Evolutionary conservation across 2,113 vertebrate genomes (phyloP).

Genomic region (Microcebus jonahi): DNA sequence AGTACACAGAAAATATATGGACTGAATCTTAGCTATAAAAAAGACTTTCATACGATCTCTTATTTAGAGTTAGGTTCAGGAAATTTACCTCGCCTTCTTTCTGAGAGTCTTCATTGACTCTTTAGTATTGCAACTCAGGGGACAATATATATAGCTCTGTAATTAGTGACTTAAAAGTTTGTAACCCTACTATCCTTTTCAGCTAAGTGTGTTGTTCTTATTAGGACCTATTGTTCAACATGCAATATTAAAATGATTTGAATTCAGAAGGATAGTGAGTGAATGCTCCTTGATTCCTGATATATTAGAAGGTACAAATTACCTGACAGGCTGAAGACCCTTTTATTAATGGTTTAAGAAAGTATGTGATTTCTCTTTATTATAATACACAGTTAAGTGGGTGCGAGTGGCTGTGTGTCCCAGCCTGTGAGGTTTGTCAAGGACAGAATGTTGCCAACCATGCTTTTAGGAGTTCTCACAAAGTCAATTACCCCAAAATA

Average conservation of each 20-base stretch:
- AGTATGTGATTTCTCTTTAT: not conserved
- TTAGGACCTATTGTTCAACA: not conserved
- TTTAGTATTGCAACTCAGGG: not conserved
- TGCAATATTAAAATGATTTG: not conserved
- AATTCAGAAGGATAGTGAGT: not conserved
- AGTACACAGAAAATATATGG: not conserved
- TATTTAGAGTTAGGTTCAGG: too few species aligned
- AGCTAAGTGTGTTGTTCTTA: not conserved
- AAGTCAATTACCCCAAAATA: not conserved
- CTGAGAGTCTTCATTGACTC: not conserved
- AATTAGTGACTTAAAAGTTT: not conserved
- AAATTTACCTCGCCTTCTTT: not conserved
- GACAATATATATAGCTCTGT: not conserved
- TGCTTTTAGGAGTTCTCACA: not conserved
- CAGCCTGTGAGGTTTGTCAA: not conserved
- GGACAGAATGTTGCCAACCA: not conserved
- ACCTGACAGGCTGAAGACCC: not conserved
- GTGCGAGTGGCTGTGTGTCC: not conserved
- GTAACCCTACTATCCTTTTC: not conserved
- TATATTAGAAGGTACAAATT: not conserved
- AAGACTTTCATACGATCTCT: not conserved
- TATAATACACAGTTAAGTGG: not conserved
- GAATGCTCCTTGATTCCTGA: not conserved
- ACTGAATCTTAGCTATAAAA: not conserved
- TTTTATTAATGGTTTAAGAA: not conserved